Evolutionary conservation across 2,888 invertebrate species (phyloP).

Genomic region (Parascotia fuliginaria): DNA sequence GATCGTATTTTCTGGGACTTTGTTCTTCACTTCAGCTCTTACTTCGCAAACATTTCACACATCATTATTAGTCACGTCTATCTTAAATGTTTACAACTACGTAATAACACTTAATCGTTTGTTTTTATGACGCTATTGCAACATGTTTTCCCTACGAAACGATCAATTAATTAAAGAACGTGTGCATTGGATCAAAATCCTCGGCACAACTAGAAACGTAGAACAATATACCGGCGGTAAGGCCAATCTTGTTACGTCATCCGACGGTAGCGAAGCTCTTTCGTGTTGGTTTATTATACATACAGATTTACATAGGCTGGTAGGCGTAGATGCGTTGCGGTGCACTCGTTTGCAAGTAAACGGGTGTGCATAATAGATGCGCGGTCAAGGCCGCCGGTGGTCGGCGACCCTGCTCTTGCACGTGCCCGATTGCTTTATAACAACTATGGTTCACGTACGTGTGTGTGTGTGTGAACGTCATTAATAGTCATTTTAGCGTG

Average conservation of each 20-base stretch:
- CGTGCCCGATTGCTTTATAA: slow-evolving; percentile 76
- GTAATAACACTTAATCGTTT: slow-evolving; percentile 27
- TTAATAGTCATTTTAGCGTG: slow-evolving; percentile 51
- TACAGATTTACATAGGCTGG: slow-evolving; percentile 50
- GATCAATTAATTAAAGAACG: slow-evolving; percentile 42
- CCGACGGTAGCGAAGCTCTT: slow-evolving; percentile 39
- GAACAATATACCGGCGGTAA: slow-evolving; percentile 37
- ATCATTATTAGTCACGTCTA: neutral
- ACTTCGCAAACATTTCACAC: neutral
- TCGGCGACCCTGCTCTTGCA: slow-evolving; percentile 70
- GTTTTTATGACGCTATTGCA: slow-evolving; percentile 35
- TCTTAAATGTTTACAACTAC: slow-evolving; percentile 5
- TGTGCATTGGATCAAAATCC: slow-evolving; percentile 41
- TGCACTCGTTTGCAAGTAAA: slow-evolving; percentile 82
- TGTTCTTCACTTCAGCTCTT: neutral
- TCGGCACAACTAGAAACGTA: slow-evolving; percentile 35
- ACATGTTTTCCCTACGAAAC: slow-evolving; percentile 34
- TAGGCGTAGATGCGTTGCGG: slow-evolving; percentile 69
- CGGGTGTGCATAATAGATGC: slow-evolving; percentile 81
- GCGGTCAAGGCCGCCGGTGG: slow-evolving; percentile 79
- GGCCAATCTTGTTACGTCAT: slow-evolving; percentile 45
- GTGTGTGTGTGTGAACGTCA: slow-evolving; percentile 40
- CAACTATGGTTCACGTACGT: slow-evolving; percentile 45
- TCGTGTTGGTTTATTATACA: slow-evolving; percentile 46
- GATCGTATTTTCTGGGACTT: neutral